Conservation (phyloP, 1,140 invertebrate genomes). For the Ganaspis sp. region DNA sequence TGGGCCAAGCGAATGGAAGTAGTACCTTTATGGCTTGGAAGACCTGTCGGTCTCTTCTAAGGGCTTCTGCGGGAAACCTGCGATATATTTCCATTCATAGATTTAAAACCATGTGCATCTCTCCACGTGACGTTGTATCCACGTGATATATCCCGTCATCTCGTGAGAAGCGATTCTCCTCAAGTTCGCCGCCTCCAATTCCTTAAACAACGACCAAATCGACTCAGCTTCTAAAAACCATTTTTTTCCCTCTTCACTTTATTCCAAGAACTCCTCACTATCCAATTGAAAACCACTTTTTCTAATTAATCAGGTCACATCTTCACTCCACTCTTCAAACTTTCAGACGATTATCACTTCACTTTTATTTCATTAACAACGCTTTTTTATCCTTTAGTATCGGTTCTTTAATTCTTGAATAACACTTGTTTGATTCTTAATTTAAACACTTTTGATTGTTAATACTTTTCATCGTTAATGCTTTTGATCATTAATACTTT, state of each 20-base stretch:
- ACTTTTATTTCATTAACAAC: background rate
- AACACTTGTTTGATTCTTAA: background rate
- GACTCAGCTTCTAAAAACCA: background rate
- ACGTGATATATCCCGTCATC: constrained; percentile 31
- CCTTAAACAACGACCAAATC: background rate
- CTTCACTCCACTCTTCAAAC: constrained; percentile 19
- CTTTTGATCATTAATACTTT: too few relatives aligned
- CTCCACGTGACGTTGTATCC: constrained; percentile 61
- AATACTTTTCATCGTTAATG: too few relatives aligned
- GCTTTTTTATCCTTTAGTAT: too few relatives aligned
- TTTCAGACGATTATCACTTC: background rate
- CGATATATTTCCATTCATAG: constrained; percentile 74
- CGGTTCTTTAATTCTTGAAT: background rate
- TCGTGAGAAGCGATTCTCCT: constrained; percentile 1
- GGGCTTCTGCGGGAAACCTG: constrained; percentile 72
- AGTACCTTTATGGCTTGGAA: constrained; percentile 74
- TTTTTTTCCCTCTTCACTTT: background rate
- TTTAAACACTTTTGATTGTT: too few relatives aligned
- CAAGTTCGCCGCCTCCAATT: background rate
- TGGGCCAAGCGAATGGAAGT: constrained; percentile 55
- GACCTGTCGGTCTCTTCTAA: constrained; percentile 67
- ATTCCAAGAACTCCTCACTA: background rate
- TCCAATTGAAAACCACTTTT: constrained; percentile 28
- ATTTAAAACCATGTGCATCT: constrained; percentile 67
- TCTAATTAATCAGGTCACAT: constrained; percentile 3